Evolutionary conservation across 1,140 invertebrate genomes (phyloP).

Genomic region (Drosophila sp.): DNA sequence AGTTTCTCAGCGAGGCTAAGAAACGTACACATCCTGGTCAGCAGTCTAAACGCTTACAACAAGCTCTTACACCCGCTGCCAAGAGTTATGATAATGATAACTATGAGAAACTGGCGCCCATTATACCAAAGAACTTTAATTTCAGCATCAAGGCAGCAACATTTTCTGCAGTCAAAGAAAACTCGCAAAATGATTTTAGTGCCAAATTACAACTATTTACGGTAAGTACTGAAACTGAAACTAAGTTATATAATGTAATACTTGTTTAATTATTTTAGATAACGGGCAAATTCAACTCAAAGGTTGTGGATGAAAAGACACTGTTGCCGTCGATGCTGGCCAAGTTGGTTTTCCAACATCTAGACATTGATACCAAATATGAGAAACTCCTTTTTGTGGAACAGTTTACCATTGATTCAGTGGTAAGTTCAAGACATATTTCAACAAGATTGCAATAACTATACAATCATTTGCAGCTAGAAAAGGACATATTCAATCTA

Average conservation of each 20-base stretch:
- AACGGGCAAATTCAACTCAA: conserved; percentile 80
- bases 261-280: conserved; percentile 46
- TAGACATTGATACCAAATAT: conserved; percentile 87
- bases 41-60: conserved; percentile 30
- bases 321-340: conserved; percentile 87
- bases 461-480: conserved; percentile 85
- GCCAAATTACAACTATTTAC: conserved; percentile 85
- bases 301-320: conserved; percentile 73
- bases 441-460: background rate
- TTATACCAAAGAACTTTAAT: conserved; percentile 91
- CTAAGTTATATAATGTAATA: background rate
- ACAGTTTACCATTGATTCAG: conserved; percentile 89
- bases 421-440: conserved; percentile 85
- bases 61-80: conserved; percentile 17
- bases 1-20: conserved; percentile 86
- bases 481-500: conserved; percentile 88
- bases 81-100: conserved; percentile 78
- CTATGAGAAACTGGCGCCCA: conserved; percentile 87
- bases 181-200: conserved; percentile 86
- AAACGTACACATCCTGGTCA: conserved; percentile 71
- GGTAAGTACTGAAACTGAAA: conserved; percentile 22
- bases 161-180: conserved; percentile 88
- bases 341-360: conserved; percentile 88
- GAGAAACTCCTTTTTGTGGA: conserved; percentile 88
- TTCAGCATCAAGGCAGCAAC: conserved; percentile 89